phyloP scores from a whole-genome alignment of 2,888 invertebrate genomes.

The Hololepta plana region DNA sequence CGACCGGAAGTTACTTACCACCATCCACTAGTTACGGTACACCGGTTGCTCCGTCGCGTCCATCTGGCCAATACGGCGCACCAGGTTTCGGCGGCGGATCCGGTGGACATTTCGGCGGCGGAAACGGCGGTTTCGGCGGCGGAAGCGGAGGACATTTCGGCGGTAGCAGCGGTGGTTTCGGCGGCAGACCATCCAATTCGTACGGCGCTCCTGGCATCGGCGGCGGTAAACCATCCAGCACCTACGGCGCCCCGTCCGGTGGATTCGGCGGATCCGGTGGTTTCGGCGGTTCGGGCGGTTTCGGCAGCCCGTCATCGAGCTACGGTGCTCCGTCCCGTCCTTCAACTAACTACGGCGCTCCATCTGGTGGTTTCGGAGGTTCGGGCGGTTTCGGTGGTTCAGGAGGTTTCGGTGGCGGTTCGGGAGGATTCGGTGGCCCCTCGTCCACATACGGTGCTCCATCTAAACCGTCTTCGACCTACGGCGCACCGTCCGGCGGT shows the following conservation, averaged over 20 bases:
- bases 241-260: slow-evolving; percentile 10
- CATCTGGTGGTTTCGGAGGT: slow-evolving; percentile 18
- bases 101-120: slow-evolving; percentile 9
- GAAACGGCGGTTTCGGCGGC: slow-evolving; percentile 7
- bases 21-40: slow-evolving; percentile 32
- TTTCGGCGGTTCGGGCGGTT: background rate
- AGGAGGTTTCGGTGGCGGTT: slow-evolving; percentile 13
- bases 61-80: slow-evolving; percentile 16
- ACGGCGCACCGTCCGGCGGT: slow-evolving; percentile 16
- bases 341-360: slow-evolving; percentile 21
- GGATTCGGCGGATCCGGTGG: slow-evolving; percentile 7
- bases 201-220: slow-evolving; percentile 15
- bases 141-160: slow-evolving; percentile 9
- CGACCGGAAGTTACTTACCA: slow-evolving; percentile 37
- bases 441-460: slow-evolving; percentile 12
- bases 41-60: slow-evolving; percentile 18
- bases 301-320: slow-evolving; percentile 25
- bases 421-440: slow-evolving; percentile 10
- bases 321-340: slow-evolving; percentile 25
- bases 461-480: slow-evolving; percentile 7
- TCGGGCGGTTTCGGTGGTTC: slow-evolving; percentile 11
- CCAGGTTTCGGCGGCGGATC: slow-evolving; percentile 14
- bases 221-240: slow-evolving; percentile 20
- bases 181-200: slow-evolving; percentile 20
- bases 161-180: slow-evolving; percentile 13